Percentiles rank a stretch among this genome's conserved stretches.
Conservation (phyloP, 1,140 invertebrate species). For the Bombus confusus region DNA sequence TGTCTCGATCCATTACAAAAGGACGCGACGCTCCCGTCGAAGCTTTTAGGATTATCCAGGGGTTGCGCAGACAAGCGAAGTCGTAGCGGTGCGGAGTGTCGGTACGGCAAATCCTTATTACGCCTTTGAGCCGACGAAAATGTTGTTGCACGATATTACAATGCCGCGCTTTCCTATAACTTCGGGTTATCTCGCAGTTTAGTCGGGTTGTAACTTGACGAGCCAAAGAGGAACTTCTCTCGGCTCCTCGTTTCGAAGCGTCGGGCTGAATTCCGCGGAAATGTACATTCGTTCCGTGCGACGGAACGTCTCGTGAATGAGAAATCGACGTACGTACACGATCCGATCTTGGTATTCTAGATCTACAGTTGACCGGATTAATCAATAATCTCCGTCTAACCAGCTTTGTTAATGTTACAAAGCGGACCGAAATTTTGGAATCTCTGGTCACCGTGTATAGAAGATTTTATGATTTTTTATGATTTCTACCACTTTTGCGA, state of each 20-base stretch:
- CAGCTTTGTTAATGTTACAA: background rate
- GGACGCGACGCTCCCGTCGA: background rate
- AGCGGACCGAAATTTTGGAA: background rate
- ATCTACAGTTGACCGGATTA: background rate
- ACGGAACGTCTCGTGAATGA: background rate
- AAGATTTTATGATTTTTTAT: background rate
- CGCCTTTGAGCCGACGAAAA: constrained; percentile 30
- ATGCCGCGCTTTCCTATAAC: constrained; percentile 26
- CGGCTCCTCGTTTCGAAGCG: background rate
- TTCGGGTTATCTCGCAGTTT: constrained; percentile 38
- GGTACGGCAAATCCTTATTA: constrained; percentile 18
- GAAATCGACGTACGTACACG: background rate
- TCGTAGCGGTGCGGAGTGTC: background rate
- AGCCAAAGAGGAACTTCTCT: background rate
- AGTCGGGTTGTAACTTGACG: constrained; percentile 20
- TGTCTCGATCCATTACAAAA: constrained; percentile 29
- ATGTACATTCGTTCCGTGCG: background rate
- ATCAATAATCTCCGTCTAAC: background rate
- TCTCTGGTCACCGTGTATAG: background rate
- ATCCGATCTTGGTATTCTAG: background rate
- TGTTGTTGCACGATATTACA: constrained; percentile 39
- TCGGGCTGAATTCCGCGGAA: background rate
- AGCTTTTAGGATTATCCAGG: constrained; percentile 10
- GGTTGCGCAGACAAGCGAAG: background rate
- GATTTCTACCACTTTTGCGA: too few species aligned